Conservation (phyloP, 2,113 vertebrate species). For the Trichechus manatus region DNA sequence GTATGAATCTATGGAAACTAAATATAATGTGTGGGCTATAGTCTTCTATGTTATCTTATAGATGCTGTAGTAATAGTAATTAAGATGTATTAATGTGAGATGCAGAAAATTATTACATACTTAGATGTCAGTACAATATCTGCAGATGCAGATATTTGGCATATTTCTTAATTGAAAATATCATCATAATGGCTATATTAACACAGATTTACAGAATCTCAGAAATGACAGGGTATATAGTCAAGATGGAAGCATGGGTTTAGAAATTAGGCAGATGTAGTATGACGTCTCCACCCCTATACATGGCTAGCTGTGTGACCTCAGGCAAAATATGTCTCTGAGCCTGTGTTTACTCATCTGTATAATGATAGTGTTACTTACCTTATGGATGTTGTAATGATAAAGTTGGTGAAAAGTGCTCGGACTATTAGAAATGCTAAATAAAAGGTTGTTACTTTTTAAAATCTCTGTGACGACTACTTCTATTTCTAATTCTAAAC, state of each 20-base stretch:
- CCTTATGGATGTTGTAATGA: neutral
- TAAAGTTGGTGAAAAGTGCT: neutral
- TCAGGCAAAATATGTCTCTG: neutral
- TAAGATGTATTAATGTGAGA: neutral
- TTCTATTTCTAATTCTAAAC: conserved; percentile 16
- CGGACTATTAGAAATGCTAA: neutral
- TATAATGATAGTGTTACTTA: neutral
- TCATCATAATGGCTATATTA: neutral
- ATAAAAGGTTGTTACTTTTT: neutral
- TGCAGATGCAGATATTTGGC: conserved; percentile 23
- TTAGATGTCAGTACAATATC: neutral
- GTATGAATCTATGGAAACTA: neutral
- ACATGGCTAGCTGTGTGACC: neutral
- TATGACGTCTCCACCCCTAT: neutral
- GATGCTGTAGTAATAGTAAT: neutral
- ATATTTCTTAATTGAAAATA: conserved; percentile 33
- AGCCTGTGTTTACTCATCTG: neutral
- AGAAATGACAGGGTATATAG: neutral
- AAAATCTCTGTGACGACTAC: neutral
- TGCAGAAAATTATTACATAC: neutral
- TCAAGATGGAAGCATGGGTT: neutral
- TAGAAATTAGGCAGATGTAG: neutral
- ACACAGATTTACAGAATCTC: neutral
- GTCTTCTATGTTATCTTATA: neutral
- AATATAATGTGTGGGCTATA: neutral